A percentile compares a stretch with the other conserved stretches of the same genome.
phyloP scores from a whole-genome alignment of 2,113 vertebrate genomes.

The Anser brachyrhynchus region DNA sequence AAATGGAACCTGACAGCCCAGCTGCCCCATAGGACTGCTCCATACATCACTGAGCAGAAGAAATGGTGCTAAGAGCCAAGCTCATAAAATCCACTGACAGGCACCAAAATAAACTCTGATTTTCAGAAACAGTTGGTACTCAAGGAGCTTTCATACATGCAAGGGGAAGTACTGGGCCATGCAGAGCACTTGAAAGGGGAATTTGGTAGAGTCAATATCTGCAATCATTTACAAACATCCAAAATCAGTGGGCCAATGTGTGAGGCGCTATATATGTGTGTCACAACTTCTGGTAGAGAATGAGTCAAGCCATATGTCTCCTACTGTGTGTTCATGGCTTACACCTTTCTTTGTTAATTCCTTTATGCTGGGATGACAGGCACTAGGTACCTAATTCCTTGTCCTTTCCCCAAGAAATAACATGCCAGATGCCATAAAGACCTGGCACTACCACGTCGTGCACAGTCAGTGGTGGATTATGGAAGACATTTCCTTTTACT shows the following conservation, averaged over 20 bases:
- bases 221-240: background rate
- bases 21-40: background rate
- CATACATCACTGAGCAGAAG: background rate
- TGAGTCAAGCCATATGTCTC: accelerated
- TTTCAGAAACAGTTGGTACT: background rate
- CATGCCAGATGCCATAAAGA: accelerated
- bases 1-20: slow-evolving; percentile 33
- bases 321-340: background rate
- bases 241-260: background rate
- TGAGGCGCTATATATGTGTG: background rate
- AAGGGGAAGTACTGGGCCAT: background rate
- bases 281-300: background rate
- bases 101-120: background rate
- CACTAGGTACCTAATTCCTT: background rate
- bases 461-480: background rate
- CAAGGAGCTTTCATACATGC: background rate
- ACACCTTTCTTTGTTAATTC: background rate
- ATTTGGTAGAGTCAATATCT: background rate
- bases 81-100: background rate
- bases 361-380: background rate
- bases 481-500: background rate
- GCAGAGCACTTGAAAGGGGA: background rate
- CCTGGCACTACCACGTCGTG: background rate
- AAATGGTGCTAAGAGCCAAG: background rate
- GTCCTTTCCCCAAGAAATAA: background rate